A percentile compares a stretch with the other conserved stretches of the same genome.
Evolutionary conservation across 2,797 vertebrate species (phyloP).

Genomic region (Lates japonicus): DNA sequence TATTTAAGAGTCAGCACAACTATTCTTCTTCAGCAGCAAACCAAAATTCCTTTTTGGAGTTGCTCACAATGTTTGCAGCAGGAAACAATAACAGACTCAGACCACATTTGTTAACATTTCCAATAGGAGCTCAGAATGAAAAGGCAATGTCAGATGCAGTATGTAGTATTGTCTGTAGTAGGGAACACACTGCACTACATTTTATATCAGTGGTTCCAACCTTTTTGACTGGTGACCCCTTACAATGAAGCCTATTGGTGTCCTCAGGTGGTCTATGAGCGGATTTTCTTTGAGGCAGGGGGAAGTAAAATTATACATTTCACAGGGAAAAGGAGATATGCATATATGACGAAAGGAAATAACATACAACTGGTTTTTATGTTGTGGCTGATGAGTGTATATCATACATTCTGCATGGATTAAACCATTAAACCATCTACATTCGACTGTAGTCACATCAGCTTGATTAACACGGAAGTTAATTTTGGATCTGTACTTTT

Average conservation of each 20-base stretch:
- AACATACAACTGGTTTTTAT: too few species aligned
- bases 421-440: neutral
- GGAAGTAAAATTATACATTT: neutral
- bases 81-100: neutral
- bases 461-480: conserved; percentile 1
- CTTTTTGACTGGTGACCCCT: neutral
- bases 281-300: neutral
- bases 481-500: neutral
- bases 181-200: neutral
- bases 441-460: neutral
- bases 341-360: too few species aligned
- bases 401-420: neutral
- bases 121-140: conserved; percentile 10
- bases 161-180: too few species aligned
- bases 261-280: neutral
- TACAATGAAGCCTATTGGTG: neutral
- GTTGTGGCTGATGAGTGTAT: neutral
- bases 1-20: neutral
- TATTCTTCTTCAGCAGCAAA: conserved; percentile 2
- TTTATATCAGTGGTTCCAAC: neutral
- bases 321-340: neutral
- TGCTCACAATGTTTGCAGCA: neutral
- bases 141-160: neutral
- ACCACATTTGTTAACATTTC: neutral
- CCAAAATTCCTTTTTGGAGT: neutral